A percentile compares a stretch with the other conserved stretches of the same genome.
Evolutionary conservation across 1,140 invertebrate genomes (phyloP).

Genomic region (Aphelinus atriplicis): DNA sequence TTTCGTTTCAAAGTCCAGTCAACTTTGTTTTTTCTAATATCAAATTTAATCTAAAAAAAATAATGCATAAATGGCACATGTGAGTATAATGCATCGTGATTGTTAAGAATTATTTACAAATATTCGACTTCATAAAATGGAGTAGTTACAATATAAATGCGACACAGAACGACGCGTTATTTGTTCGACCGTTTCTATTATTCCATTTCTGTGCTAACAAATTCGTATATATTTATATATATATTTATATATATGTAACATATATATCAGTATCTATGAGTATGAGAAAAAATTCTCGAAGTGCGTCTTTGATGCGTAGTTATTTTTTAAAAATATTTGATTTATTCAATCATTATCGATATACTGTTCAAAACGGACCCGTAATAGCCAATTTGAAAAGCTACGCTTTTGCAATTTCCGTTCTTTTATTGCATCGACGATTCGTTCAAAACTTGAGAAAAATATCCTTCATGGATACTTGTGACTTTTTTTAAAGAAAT

Average conservation of each 20-base stretch:
- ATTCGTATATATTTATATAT: constrained; percentile 41
- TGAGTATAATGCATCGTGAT: constrained; percentile 37
- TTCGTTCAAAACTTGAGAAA: constrained; percentile 53
- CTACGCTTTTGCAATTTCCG: constrained; percentile 11
- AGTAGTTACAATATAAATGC: constrained; percentile 6
- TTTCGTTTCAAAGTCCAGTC: constrained; percentile 10
- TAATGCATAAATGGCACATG: constrained; percentile 50
- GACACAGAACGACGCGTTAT: background rate
- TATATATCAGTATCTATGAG: background rate
- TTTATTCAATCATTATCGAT: background rate
- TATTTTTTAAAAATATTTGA: background rate
- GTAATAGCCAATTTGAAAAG: constrained; percentile 23
- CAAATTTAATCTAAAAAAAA: constrained; percentile 25
- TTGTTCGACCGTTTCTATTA: constrained; percentile 12
- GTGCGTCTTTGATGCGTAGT: background rate
- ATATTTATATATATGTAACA: constrained; percentile 17
- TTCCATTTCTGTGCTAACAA: constrained; percentile 37
- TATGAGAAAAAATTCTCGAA: constrained; percentile 22
- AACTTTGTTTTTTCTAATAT: constrained; percentile 32
- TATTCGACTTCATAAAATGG: constrained; percentile 27
- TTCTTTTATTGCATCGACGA: constrained; percentile 35
- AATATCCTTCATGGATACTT: constrained; percentile 53
- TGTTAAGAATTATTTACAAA: constrained; percentile 36
- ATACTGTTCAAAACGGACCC: constrained; percentile 2
- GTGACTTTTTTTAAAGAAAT: constrained; percentile 63